Evolutionary conservation across 2,113 vertebrate species (phyloP).

Genomic region (Hypocryptadius cinnamomeus): DNA sequence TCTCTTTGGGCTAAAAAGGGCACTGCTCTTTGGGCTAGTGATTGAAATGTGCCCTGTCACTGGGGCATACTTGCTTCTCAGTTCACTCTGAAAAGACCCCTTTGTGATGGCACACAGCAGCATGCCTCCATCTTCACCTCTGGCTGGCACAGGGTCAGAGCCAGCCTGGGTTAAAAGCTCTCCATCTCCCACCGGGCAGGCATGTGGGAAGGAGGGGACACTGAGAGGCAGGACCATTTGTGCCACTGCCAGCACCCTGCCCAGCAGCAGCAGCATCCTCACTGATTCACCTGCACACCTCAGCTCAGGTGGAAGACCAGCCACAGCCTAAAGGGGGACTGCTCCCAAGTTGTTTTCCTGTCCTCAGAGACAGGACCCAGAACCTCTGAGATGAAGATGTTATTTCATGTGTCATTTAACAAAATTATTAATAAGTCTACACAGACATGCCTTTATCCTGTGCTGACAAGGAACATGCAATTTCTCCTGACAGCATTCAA

Average conservation of each 20-base stretch:
- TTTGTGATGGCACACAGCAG: neutral
- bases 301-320: fast-evolving
- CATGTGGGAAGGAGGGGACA: neutral
- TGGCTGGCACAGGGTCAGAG: neutral
- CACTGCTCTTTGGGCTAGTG: neutral
- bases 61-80: neutral
- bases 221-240: neutral
- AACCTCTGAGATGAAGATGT: neutral
- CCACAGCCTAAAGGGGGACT: fast-evolving
- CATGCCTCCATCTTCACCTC: neutral
- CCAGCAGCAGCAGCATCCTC: neutral
- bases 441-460: neutral
- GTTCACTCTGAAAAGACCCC: neutral
- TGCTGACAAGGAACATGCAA: neutral
- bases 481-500: neutral
- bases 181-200: fast-evolving
- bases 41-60: neutral
- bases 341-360: neutral
- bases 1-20: neutral
- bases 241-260: neutral
- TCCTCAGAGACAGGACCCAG: neutral
- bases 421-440: neutral
- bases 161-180: neutral
- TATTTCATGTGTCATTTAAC: neutral
- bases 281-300: fast-evolving